Base-by-base conservation (phyloP, 2,797 vertebrate species). In the Alauda arvensis region DNA sequence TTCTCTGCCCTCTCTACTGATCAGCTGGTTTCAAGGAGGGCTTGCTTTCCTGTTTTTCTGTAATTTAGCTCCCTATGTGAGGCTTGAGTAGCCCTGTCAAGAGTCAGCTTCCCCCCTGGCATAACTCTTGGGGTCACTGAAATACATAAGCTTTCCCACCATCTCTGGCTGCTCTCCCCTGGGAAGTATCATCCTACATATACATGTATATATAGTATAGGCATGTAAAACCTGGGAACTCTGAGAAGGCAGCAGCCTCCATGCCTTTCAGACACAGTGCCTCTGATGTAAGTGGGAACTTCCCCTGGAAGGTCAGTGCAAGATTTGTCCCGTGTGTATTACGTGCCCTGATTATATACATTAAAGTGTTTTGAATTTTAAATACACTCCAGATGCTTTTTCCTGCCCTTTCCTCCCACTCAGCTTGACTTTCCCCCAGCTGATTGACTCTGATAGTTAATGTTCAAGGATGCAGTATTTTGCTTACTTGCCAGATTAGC, bases 321-420 rank as follows among this genome's bases (percentile, higher is more conserved):
- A 55, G 74, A 31, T 62, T 55, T 70, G 68, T 88, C 85, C 86
- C 86, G 7, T 67, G 91, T 45, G 88, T 57, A 67, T 91, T 77
- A 9, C 75, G 45, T 83, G 74, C 60, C n/a, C 24, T 37, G 53
- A 55, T 81, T 83, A 88, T 71, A 91, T 83, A 87, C 74, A 74
- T 91, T 89, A 45, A 85, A 92, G 18, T 17, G 9, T 81, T 85
- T 29, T 4, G 6, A 52, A 81, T 88, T 87, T 85, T 74, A 90
- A 88, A 93, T 89, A 39, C 37, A 52, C 46, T 87, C 91, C 90
- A 92, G 85, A 90, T 94, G 91, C 49, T 80, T 87, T 87, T 85
- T 77, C 91, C 74, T 91, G 87, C 71, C 65, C 37, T 89, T 88
- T 93, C 48, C 61, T 92, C 71, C 85, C 83, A 62, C 85, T 93